A percentile compares a stretch with the other conserved stretches of the same genome.
Conservation (phyloP, 2,113 vertebrate genomes). For the Rattus norvegicus region DNA sequence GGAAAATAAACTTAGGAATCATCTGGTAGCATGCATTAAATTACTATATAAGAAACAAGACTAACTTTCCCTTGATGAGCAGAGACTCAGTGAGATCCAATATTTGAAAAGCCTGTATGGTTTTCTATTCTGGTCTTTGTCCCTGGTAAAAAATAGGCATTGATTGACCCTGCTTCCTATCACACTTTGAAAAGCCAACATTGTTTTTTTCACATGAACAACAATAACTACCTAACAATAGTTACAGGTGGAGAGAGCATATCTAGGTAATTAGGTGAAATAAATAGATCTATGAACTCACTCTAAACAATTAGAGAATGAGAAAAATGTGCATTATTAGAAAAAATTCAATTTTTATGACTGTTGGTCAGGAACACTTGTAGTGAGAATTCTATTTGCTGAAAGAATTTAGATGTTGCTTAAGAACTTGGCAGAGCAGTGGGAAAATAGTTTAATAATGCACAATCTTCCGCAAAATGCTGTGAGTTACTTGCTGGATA, state of each 20-base stretch:
- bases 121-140: background rate
- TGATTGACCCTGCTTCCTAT: background rate
- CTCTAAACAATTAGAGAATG: background rate
- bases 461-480: background rate
- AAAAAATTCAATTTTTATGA: background rate
- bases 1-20: background rate
- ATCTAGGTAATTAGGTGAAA: background rate
- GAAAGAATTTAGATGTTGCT: background rate
- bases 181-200: background rate
- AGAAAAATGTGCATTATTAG: background rate
- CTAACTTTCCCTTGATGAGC: background rate
- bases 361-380: background rate
- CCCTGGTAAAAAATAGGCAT: background rate
- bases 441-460: too few species aligned
- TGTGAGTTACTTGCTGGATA: rapidly evolving
- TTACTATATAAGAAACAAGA: background rate
- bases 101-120: background rate
- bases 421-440: background rate
- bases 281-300: background rate
- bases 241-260: background rate
- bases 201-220: background rate
- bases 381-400: background rate
- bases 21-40: background rate
- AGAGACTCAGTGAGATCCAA: background rate
- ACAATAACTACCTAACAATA: too few species aligned